Evolutionary conservation across 2,888 invertebrate genomes (phyloP), one percentile per base, ranked within the genome.

Genomic region (Drosophila suboccidentalis): DNA sequence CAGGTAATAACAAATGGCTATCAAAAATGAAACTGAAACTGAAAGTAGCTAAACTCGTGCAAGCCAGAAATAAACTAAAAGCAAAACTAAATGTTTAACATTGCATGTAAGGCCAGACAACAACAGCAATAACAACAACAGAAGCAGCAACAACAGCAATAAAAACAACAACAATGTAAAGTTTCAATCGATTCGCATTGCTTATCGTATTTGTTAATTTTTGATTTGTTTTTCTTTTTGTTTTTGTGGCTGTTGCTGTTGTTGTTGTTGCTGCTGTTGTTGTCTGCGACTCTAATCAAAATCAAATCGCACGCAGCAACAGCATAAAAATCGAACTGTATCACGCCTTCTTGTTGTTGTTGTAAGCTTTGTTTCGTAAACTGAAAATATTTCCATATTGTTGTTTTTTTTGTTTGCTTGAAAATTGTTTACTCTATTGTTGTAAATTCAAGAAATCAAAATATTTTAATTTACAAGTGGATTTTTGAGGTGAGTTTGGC

Each of bases 181-280:
- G 49, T 57, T 65, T 71, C 53, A 78, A 77, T 74, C 76, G 64
- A 87, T 83, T 83, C 81, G 84, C 73, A 74, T 86, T 71, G 75
- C 71, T 51, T 62, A 57, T 71, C 71, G 70, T 19, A 47, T 47
- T 76, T 66, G 44, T 63, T 32, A 38, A 47, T 55, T 58, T 59
- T 58, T 69, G 36, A 32, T 68, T 22, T 53, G 29, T 63, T 54
- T 29, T 41, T 62, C 43, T 32, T 15, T n/a, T 15, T 66, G 29
- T 46, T 75, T 54, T 59, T 29, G 29, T 29, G 26, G 26, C 26
- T 6, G 26, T 26, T 62, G 46, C 26, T 15, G n/a, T 15, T 66
- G 29, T 46, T 75, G 60, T 59, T 29, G 26, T 26, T 19, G 19
- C 19, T 19, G 19, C 3, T 67, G 53, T 63, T 71, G 46, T 54